These are phyloP conservation scores for Idaea dimidiata DNA, from an alignment of 2,888 invertebrate genomes.

Conservation along the genomic window DNA sequence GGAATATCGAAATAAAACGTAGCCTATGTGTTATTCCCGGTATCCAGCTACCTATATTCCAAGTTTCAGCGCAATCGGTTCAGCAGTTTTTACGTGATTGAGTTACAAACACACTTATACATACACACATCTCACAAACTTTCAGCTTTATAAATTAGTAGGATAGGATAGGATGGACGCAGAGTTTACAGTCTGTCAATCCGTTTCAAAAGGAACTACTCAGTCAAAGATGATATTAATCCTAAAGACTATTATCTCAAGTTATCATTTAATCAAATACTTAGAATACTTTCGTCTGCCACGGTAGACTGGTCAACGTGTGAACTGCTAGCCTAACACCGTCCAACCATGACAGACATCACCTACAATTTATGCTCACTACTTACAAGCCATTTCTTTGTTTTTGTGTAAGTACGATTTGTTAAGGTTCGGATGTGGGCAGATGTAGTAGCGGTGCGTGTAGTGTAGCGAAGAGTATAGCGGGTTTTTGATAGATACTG, in stretches of 20 bases:
- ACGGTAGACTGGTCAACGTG: neutral
- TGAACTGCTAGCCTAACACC: neutral
- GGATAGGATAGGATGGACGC: no score
- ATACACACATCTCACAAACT: no score
- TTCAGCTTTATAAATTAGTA: no score
- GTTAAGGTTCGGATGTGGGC: neutral
- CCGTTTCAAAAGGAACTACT: neutral
- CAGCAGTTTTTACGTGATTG: no score
- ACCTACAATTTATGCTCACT: slow-evolving; percentile 4
- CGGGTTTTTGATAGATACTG: neutral
- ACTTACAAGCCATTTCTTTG: neutral
- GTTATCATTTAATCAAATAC: neutral
- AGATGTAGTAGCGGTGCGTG: neutral
- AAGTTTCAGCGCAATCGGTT: no score
- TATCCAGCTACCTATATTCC: no score
- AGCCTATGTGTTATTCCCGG: no score
- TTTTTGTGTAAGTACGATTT: neutral
- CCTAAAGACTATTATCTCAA: neutral
- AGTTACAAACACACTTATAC: no score
- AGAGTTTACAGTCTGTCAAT: neutral
- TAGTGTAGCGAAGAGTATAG: neutral
- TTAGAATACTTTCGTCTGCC: neutral
- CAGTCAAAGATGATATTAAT: neutral
- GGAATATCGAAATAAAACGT: no score
- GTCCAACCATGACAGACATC: neutral